Base-by-base conservation (phyloP, 2,888 invertebrate species). In the Catocala sponsa region DNA sequence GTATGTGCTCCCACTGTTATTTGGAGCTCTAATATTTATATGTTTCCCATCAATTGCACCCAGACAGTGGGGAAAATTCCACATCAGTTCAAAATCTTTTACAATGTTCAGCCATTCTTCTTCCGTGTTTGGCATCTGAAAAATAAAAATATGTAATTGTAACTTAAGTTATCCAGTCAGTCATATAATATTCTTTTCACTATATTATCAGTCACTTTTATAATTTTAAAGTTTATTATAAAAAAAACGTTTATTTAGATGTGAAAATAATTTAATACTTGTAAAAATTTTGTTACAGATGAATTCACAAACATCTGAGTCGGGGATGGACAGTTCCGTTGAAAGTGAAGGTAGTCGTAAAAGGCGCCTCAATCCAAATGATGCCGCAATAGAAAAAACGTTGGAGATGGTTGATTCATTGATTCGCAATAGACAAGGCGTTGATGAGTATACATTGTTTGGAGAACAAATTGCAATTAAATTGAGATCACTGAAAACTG, bases 11-110 rank as follows among this genome's bases (percentile, higher is more conserved):
- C 70, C 68, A 38, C 63, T 68, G 52, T 58, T 65, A 42, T 52
- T 51, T 48, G 75, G 65, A 44, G 65, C 61, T 35, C 60, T 56
- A 55, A 75, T 70, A 35, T 63, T 69, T 44, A 57, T n/a, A n/a
- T 74, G 70, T 55, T 70, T 75, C 48, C 70, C 72, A 49, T 72
- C 72, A 15, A 74, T 59, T 43, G 68, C 69, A 57, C 74, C 72
- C 13, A 70, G 51, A 51, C 68, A 69, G 55, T 74, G 67, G 51
- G 74, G 72, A 55, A 74, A 74, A 59, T 59, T 67, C 48, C 48
- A 48, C 33, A 33, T 15, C 11, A 48, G 11, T 32, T 63, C 58
- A 59, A 58, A 63, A 52, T 63, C 50, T 58, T 54, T 55, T 54
- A 49, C 58, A 59, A 63, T 63, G 42, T 54, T 58, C 43, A 54